A percentile compares a stretch with the other conserved stretches of the same genome.
Evolutionary conservation across 2,797 vertebrate genomes (phyloP).

Genomic region (Coranthus polyacanthus): DNA sequence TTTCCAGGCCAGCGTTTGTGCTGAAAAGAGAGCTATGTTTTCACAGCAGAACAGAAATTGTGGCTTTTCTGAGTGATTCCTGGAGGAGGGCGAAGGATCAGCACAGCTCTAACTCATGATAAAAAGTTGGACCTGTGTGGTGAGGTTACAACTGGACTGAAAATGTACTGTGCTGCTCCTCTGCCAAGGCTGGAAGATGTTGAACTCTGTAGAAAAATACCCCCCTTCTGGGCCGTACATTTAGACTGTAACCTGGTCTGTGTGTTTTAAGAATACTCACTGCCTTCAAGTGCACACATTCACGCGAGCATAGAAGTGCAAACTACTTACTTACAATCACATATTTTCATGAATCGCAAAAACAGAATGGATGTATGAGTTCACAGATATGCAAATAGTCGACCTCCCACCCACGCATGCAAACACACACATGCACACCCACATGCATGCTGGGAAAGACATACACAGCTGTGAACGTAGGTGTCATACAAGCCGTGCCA

Average conservation of each 20-base stretch:
- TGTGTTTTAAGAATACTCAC: constrained; percentile 38
- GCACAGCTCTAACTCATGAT: constrained; percentile 49
- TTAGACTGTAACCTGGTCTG: constrained; percentile 54
- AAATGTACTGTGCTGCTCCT: constrained; percentile 42
- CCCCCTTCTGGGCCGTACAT: constrained; percentile 31
- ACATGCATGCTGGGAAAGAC: constrained; percentile 48
- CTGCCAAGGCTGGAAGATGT: constrained; percentile 39
- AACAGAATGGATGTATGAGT: not conserved
- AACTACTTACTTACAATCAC: constrained; percentile 11
- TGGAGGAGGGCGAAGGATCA: constrained; percentile 33
- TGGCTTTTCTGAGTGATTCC: constrained; percentile 33
- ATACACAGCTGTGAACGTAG: constrained; percentile 67
- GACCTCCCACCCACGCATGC: not conserved
- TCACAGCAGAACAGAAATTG: constrained; percentile 56
- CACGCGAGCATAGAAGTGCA: not conserved
- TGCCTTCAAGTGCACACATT: constrained; percentile 1
- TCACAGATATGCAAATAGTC: constrained; percentile 15
- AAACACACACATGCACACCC: constrained; percentile 31
- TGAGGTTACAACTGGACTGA: constrained; percentile 32
- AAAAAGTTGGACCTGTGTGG: constrained; percentile 36
- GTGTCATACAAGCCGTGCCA: constrained; percentile 64
- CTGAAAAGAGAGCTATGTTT: constrained; percentile 52
- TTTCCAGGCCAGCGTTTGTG: constrained; percentile 35
- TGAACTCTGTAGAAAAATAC: constrained; percentile 48
- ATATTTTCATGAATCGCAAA: constrained; percentile 9